phyloP scores from a whole-genome alignment of 2,797 vertebrate genomes.

The Pterois miles region DNA sequence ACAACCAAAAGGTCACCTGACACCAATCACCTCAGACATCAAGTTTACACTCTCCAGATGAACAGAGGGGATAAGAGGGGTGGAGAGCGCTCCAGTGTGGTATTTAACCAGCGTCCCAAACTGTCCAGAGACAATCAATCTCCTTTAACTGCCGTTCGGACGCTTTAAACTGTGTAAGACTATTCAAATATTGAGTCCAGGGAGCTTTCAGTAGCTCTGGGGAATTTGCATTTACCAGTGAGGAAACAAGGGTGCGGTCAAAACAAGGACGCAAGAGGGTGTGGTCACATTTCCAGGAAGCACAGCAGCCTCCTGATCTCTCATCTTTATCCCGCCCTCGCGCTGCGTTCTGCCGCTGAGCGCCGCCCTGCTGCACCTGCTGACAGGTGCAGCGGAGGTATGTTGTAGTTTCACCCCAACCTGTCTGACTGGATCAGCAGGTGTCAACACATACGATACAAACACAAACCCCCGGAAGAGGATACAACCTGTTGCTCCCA shows the following conservation, averaged over 20 bases:
- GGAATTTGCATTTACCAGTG: conserved; percentile 25
- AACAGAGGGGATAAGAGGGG: conserved; percentile 32
- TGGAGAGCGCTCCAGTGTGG: conserved; percentile 5
- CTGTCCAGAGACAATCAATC: conserved; percentile 5
- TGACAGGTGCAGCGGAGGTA: conserved; percentile 57
- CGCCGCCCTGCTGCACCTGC: conserved; percentile 36
- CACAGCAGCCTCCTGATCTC: not conserved
- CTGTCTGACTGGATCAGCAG: conserved; percentile 74
- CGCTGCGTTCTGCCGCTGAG: not conserved
- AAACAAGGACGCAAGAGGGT: not conserved
- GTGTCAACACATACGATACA: not conserved
- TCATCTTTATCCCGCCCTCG: not conserved
- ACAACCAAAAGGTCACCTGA: conserved; percentile 75
- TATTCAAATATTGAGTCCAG: not conserved
- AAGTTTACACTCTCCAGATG: conserved; percentile 70
- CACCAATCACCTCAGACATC: conserved; percentile 69
- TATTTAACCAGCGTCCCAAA: conserved; percentile 35
- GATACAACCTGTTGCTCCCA: not conserved
- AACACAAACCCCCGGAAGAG: not conserved
- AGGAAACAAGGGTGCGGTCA: not conserved
- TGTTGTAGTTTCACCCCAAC: conserved; percentile 82
- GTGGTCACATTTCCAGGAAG: conserved; percentile 38
- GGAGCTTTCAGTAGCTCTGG: not conserved
- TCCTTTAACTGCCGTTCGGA: not conserved
- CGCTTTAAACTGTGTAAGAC: not conserved